Conservation (phyloP, 2,113 vertebrate genomes). For the Malaclemys terrapin region DNA sequence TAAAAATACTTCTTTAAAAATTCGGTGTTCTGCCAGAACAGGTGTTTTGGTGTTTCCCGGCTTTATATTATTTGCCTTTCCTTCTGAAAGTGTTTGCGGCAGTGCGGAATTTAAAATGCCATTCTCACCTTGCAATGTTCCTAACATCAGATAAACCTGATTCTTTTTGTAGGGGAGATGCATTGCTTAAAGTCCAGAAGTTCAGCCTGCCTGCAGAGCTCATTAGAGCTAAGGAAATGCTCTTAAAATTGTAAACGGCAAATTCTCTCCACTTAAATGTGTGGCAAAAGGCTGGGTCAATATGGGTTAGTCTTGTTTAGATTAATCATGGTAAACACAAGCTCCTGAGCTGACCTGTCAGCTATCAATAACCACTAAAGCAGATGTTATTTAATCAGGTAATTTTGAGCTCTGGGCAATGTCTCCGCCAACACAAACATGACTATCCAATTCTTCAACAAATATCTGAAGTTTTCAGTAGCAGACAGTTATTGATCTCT, state of each 20-base stretch:
- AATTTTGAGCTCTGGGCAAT: not conserved
- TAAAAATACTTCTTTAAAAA: not conserved
- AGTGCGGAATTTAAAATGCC: not conserved
- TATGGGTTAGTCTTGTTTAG: not conserved
- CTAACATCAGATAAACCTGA: not conserved
- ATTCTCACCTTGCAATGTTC: not conserved
- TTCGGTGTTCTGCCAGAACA: not conserved
- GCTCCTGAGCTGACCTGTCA: not conserved
- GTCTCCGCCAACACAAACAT: slow-evolving; percentile 54
- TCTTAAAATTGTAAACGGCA: slow-evolving; percentile 13
- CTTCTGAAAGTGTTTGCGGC: not conserved
- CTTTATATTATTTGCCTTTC: not conserved
- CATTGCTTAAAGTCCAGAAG: not conserved
- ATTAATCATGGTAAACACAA: slow-evolving; percentile 41
- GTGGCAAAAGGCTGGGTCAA: slow-evolving; percentile 17
- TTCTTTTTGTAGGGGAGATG: not conserved
- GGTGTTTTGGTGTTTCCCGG: not conserved
- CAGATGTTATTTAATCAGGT: slow-evolving; percentile 51
- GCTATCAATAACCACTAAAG: slow-evolving; percentile 42
- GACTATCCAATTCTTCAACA: slow-evolving; percentile 53
- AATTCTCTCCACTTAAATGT: not conserved
- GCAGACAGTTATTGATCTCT: slow-evolving; percentile 62
- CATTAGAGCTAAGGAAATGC: slow-evolving; percentile 3
- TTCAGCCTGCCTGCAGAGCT: not conserved
- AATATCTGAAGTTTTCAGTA: slow-evolving; percentile 60